These are phyloP conservation scores for Caenorhabditis virilis DNA, from an alignment of 2,888 invertebrate genomes.

Conservation along the genomic window DNA sequence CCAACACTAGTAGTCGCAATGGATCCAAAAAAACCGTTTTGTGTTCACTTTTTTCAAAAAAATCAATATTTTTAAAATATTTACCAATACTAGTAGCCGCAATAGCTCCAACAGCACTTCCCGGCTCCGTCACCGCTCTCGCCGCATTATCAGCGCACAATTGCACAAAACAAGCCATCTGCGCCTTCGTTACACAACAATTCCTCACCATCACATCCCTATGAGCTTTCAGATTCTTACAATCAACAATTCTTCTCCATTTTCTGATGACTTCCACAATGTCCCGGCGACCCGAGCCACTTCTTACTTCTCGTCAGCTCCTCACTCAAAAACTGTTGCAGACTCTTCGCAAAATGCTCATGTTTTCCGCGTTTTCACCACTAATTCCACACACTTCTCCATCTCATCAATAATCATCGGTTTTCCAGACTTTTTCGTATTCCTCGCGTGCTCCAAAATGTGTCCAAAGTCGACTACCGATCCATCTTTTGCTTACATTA, in stretches of 20 bases:
- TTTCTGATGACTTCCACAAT: conserved; percentile 8
- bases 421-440: conserved; percentile 70
- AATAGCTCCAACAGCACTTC: conserved; percentile 95
- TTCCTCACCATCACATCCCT: conserved; percentile 12
- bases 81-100: conserved; percentile 94
- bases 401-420: conserved; percentile 19
- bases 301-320: conserved; percentile 18
- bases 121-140: conserved; percentile 69
- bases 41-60: too few relatives aligned
- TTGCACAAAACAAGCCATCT: conserved; percentile 77
- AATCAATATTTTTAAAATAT: too few relatives aligned
- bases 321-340: conserved; percentile 12
- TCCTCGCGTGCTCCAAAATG: conserved; percentile 76
- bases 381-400: conserved; percentile 13
- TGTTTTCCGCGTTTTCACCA: conserved; percentile 19
- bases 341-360: conserved; percentile 19
- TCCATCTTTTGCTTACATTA: conserved; percentile 59
- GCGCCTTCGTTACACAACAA: conserved; percentile 75
- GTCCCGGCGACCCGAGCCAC: conserved; percentile 8
- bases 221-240: conserved; percentile 4
- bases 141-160: conserved; percentile 80
- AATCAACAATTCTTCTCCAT: neutral
- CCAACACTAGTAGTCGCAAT: too few relatives aligned
- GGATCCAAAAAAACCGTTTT: too few relatives aligned
- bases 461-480: conserved; percentile 80